Base-by-base conservation (phyloP, 1,140 invertebrate species). In the Adelges cooleyi region DNA sequence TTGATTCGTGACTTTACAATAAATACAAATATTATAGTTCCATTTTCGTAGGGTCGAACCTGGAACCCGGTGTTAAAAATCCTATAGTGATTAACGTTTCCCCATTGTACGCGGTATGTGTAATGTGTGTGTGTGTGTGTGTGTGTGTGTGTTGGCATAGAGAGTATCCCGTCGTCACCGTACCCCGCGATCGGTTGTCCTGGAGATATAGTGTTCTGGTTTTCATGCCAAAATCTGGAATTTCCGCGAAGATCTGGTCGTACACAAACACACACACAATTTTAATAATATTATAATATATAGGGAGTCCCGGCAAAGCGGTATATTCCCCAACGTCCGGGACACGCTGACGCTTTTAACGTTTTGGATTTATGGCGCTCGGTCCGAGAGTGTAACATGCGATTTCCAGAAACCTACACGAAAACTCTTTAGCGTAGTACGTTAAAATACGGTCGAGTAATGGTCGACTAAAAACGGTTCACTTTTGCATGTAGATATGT, bases 71-170 rank as follows among this genome's bases (percentile, higher is more conserved):
- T 48, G 56, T 62, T 62, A 62, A 62, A 62, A 44, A 17, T 5
- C 29, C n/a, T 44, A 42, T 46, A 40, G 56, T 62, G 56, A 62
- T 62, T 62, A 62, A 62, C 46, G 56, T 62, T 62, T 62, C 46
- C 56, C 56, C 46, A 13, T 62, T 25, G 9, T 6, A n/a, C 38
- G 23, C 38, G 17, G 0, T 9, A 15, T 42, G 10, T 18, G 22
- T 13, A 9, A 0, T 42, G 20, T 25, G 36, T 42, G 38, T 40
- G n/a, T 15, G 4, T 10, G 20, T 5, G 2, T 38, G 15, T 23
- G 38, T 18, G 9, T 18, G 40, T 40, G 10, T 2, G 27, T 18
- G n/a, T 23, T 11, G 25, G 44, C 11, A 48, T 33, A 33, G n/a
- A 52, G 23, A 51, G 23, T 51, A 51, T 59, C 6, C 6, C n/a